These are phyloP conservation scores for Perizoma flavofasciatum DNA, from an alignment of 2,888 invertebrate genomes.

Conservation along the genomic window DNA sequence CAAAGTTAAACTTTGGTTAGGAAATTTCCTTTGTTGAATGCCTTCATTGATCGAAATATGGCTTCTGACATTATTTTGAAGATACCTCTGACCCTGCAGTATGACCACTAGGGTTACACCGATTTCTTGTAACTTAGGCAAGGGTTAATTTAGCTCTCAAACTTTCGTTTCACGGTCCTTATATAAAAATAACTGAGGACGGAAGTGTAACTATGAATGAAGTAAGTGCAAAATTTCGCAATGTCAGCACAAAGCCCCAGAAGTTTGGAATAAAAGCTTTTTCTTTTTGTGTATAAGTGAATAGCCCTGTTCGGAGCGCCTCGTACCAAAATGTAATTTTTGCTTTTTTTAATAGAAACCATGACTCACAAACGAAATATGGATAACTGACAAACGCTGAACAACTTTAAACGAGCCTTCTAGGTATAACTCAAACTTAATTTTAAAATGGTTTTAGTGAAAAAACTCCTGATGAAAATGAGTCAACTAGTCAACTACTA, in stretches of 20 bases:
- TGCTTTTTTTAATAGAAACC: constrained; percentile 55
- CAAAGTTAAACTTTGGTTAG: constrained; percentile 40
- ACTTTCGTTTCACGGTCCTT: constrained; percentile 19
- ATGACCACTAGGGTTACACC: constrained; percentile 11
- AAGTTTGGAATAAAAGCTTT: constrained; percentile 40
- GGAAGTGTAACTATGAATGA: constrained; percentile 43
- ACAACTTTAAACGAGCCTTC: constrained; percentile 43
- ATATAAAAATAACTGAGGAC: constrained; percentile 38
- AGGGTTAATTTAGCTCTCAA: constrained; percentile 7
- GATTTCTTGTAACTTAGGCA: background rate
- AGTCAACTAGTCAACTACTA: background rate
- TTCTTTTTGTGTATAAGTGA: too few relatives aligned
- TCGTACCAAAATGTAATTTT: constrained; percentile 55
- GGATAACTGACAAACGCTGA: constrained; percentile 42
- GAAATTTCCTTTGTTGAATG: constrained; percentile 45
- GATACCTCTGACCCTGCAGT: constrained; percentile 40
- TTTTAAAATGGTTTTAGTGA: constrained; percentile 35
- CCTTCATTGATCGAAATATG: constrained; percentile 40
- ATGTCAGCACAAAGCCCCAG: constrained; percentile 53
- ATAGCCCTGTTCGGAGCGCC: constrained; percentile 38
- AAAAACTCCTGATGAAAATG: background rate
- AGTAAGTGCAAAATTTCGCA: constrained; percentile 49
- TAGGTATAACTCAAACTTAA: constrained; percentile 41
- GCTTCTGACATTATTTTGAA: constrained; percentile 40
- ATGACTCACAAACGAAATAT: constrained; percentile 48